Conservation (phyloP, 2,113 vertebrate species). For the Macquaria ambigua region DNA sequence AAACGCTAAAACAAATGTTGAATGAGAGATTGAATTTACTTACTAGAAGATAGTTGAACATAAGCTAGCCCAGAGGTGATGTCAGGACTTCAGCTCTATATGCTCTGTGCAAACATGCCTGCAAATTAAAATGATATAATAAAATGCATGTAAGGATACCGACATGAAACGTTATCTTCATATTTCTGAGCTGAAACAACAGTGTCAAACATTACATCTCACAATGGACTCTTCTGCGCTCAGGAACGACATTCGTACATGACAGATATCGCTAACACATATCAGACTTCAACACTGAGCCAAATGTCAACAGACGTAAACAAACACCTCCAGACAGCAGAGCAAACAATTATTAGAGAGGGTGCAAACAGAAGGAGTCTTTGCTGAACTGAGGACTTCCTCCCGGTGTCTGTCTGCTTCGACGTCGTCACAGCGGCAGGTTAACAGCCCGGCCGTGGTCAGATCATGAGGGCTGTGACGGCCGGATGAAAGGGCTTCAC, state of each 20-base stretch:
- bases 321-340: conserved; percentile 58
- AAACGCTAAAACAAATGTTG: not conserved
- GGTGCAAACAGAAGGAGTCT: conserved; percentile 27
- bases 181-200: conserved; percentile 20
- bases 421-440: conserved; percentile 37
- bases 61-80: not conserved
- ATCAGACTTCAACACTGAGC: conserved; percentile 43
- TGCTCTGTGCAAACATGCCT: not conserved
- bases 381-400: conserved; percentile 50
- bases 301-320: conserved; percentile 60
- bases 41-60: not conserved
- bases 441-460: conserved; percentile 49
- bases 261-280: conserved; percentile 18
- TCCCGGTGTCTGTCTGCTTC: conserved; percentile 34
- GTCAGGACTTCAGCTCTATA: not conserved
- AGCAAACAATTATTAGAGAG: conserved; percentile 61
- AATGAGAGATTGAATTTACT: not conserved
- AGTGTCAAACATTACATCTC: conserved; percentile 6
- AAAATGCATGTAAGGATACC: not conserved
- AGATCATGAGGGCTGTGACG: conserved; percentile 49
- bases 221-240: conserved; percentile 10
- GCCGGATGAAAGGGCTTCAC: conserved; percentile 66
- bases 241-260: conserved; percentile 24
- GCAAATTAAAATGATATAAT: conserved; percentile 12
- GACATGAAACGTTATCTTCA: conserved; percentile 5